phyloP scores from a whole-genome alignment of 2,888 invertebrate genomes.

The Caenorhabditis wallacei region DNA sequence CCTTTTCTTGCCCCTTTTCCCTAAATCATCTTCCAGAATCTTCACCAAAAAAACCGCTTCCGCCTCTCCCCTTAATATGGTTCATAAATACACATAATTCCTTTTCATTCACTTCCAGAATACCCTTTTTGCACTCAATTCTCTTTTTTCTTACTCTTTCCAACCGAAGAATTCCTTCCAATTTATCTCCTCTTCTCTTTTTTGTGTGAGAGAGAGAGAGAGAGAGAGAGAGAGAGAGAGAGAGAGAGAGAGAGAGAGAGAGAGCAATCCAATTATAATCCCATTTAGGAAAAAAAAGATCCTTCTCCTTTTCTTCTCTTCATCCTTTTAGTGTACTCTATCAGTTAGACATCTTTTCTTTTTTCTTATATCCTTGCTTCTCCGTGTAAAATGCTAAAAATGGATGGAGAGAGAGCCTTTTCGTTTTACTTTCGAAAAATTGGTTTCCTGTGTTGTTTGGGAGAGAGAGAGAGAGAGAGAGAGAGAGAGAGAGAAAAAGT shows the following conservation, averaged over 20 bases:
- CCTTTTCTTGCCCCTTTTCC: too few species aligned
- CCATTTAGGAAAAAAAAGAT: background rate
- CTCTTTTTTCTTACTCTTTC: too few species aligned
- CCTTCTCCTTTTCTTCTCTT: background rate
- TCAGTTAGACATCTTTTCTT: background rate
- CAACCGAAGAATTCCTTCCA: too few species aligned
- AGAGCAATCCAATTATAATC: slow-evolving; percentile 10
- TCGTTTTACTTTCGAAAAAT: slow-evolving; percentile 16
- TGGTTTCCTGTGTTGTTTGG: slow-evolving; percentile 21
- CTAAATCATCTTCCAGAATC: too few species aligned
- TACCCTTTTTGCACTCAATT: too few species aligned
- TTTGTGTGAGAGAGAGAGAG: background rate
- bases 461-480: slow-evolving; percentile 4
- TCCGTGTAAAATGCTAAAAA: background rate
- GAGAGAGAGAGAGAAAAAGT: background rate
- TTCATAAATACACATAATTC: too few species aligned
- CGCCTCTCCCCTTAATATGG: too few species aligned
- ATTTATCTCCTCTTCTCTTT: background rate
- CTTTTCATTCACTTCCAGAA: too few species aligned
- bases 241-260: background rate
- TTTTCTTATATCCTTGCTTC: background rate
- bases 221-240: too few species aligned
- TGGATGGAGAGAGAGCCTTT: background rate
- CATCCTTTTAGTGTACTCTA: slow-evolving; percentile 7
- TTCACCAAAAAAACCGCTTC: too few species aligned